phyloP scores from a whole-genome alignment of 1,140 invertebrate genomes.

The Campoletis sonorensis region DNA sequence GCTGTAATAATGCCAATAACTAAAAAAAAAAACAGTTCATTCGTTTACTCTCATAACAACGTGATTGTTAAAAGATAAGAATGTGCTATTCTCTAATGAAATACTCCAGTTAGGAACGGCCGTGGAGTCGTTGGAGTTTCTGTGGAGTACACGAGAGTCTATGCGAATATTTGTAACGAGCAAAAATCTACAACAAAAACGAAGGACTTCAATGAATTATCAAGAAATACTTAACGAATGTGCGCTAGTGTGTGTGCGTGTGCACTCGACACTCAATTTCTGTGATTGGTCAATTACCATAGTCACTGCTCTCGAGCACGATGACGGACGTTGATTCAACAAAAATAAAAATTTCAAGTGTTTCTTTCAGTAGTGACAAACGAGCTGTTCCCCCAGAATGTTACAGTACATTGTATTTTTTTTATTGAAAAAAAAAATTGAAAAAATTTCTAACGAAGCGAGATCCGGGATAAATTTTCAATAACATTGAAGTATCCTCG shows the following conservation, averaged over 20 bases:
- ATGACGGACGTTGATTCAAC: not conserved
- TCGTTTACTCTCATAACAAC: too few relatives aligned
- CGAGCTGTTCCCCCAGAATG: too few relatives aligned
- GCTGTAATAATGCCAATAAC: too few relatives aligned
- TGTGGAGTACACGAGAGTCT: not conserved
- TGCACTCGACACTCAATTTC: not conserved
- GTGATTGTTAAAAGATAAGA: not conserved
- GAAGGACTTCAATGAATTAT: conserved; percentile 7
- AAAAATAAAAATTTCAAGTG: not conserved
- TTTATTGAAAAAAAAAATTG: too few relatives aligned
- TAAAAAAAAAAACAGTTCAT: too few relatives aligned
- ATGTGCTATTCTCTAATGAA: not conserved
- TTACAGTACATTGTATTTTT: too few relatives aligned
- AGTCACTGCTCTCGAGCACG: not conserved
- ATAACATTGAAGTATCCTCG: too few relatives aligned
- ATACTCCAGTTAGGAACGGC: not conserved
- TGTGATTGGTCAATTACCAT: conserved; percentile 18
- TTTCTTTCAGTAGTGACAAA: too few relatives aligned
- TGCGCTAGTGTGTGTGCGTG: not conserved
- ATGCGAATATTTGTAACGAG: not conserved
- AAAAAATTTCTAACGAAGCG: too few relatives aligned
- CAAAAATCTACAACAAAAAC: conserved; percentile 2
- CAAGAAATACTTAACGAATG: not conserved
- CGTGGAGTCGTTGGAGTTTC: not conserved
- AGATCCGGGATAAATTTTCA: too few relatives aligned